Conservation (phyloP, 2,797 vertebrate species). For the Pyrocephalus nanus region DNA sequence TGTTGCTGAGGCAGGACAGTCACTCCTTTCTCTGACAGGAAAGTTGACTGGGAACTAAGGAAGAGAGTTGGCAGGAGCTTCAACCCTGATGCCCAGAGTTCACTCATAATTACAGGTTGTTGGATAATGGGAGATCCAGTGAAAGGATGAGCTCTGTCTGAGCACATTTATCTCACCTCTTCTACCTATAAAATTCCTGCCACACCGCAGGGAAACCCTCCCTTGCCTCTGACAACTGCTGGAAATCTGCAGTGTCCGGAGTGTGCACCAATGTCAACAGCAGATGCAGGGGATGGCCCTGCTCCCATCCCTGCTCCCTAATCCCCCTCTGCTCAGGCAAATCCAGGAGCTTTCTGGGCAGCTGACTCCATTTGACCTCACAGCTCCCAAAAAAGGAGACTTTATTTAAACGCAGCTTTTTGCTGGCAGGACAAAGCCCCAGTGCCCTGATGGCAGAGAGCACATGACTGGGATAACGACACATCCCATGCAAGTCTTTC, state of each 20-base stretch:
- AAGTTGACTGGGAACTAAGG: background rate
- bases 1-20: background rate
- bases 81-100: background rate
- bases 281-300: background rate
- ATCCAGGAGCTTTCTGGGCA: background rate
- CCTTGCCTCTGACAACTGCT: background rate
- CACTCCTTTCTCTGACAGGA: too few species aligned
- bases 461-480: rapidly evolving
- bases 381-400: background rate
- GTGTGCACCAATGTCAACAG: background rate
- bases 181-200: too few species aligned
- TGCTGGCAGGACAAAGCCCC: background rate
- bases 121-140: background rate
- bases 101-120: background rate
- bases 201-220: background rate
- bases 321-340: background rate
- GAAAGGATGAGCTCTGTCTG: background rate
- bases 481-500: background rate
- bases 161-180: background rate
- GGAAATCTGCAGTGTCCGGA: rapidly evolving
- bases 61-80: background rate
- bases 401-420: background rate
- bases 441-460: rapidly evolving
- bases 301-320: background rate
- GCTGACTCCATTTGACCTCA: background rate